phyloP scores from a whole-genome alignment of 2,888 invertebrate genomes.

The Dryadula phaetusa region DNA sequence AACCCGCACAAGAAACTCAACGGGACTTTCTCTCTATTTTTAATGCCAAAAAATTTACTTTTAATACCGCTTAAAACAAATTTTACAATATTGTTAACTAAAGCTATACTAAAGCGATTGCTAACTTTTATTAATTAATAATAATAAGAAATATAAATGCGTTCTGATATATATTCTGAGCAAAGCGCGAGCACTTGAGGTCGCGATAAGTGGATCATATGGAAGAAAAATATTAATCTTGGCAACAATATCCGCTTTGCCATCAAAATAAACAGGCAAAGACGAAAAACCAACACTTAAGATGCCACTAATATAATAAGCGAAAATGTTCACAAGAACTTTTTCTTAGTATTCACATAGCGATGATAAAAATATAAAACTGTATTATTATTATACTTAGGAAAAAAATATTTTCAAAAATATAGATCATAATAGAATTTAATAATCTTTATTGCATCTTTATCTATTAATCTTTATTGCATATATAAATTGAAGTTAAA shows the following conservation, averaged over 20 bases:
- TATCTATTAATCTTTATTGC: no score
- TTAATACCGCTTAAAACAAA: no score
- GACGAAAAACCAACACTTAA: conserved; percentile 18
- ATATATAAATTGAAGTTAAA: no score
- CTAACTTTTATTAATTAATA: neutral
- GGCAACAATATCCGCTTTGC: conserved; percentile 34
- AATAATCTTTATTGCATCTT: no score
- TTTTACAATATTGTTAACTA: no score
- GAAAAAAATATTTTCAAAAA: no score
- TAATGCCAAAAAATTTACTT: no score
- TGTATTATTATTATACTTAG: no score
- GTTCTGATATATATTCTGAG: neutral
- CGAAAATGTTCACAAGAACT: neutral
- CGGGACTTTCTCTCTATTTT: no score
- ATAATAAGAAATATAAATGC: conserved; percentile 5
- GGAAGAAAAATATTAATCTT: conserved; percentile 35
- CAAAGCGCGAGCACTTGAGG: conserved; percentile 8
- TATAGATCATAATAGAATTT: no score
- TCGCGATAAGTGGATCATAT: conserved; percentile 31
- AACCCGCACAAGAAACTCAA: no score
- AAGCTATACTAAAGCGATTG: neutral
- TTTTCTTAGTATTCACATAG: neutral
- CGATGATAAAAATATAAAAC: neutral
- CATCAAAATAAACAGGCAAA: conserved; percentile 28
- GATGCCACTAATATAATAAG: conserved; percentile 16